Evolutionary conservation across 2,797 vertebrate species (phyloP).

Genomic region (Fistularia commersonii): DNA sequence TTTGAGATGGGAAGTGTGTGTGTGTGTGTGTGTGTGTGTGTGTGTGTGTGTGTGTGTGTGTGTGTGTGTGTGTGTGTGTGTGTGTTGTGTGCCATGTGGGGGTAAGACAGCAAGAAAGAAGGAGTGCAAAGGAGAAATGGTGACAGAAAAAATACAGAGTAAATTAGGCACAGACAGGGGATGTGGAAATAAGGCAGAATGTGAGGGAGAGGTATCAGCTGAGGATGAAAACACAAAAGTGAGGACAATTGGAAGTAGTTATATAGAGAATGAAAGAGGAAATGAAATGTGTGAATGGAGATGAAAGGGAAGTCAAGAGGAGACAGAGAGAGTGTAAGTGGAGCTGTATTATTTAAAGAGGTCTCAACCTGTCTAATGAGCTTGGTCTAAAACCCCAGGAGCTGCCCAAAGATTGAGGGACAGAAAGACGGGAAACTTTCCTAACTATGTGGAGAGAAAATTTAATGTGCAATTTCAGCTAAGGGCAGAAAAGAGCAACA

Average conservation of each 20-base stretch:
- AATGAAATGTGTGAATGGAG: constrained; percentile 13
- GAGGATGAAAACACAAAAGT: constrained; percentile 4
- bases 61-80: constrained; percentile 16
- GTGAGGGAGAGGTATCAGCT: constrained; percentile 7
- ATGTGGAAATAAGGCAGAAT: constrained; percentile 37
- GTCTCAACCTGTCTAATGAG: constrained; percentile 81
- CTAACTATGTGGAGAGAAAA: constrained; percentile 55
- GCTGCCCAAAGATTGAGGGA: constrained; percentile 62
- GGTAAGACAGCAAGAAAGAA: constrained; percentile 30
- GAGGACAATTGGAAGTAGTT: constrained; percentile 25
- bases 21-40: constrained; percentile 17
- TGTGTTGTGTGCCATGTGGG: constrained; percentile 3
- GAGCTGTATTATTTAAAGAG: constrained; percentile 84
- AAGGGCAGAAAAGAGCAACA: constrained; percentile 17
- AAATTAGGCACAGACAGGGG: constrained; percentile 49
- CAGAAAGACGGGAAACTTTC: constrained; percentile 51
- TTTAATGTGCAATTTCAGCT: constrained; percentile 37
- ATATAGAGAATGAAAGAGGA: constrained; percentile 34
- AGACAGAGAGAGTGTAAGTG: constrained; percentile 57
- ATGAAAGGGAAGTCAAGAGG: constrained; percentile 46
- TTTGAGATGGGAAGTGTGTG: constrained; percentile 55
- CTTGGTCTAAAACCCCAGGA: constrained; percentile 77
- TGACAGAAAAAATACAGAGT: constrained; percentile 40
- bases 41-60: constrained; percentile 3
- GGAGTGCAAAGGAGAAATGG: constrained; percentile 37